Conservation (phyloP, 2,888 invertebrate genomes). For the Mythimna vitellina region DNA sequence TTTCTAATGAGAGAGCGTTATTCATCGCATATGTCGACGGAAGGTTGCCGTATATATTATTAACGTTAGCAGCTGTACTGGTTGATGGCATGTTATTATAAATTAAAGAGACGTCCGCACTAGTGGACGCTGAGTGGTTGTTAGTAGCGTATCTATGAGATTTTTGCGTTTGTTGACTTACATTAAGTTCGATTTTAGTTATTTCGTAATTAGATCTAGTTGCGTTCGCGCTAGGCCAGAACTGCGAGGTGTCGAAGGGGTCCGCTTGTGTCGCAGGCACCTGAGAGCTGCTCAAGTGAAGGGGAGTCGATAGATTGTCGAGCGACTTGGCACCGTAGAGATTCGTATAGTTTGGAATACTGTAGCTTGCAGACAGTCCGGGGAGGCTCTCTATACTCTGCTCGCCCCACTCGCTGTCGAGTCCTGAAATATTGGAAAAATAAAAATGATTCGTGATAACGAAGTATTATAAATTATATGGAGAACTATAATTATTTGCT, state of each 20-base stretch:
- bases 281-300: conserved; percentile 44
- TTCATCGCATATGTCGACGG: conserved; percentile 72
- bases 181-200: conserved; percentile 63
- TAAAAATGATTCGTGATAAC: neutral
- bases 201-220: conserved; percentile 69
- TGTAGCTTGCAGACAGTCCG: conserved; percentile 70
- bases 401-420: conserved; percentile 81
- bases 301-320: conserved; percentile 77
- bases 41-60: conserved; percentile 72
- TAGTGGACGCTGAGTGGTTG: conserved; percentile 66
- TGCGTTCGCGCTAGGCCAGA: conserved; percentile 76
- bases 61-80: conserved; percentile 69
- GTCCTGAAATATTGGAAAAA: conserved; percentile 70
- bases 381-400: conserved; percentile 85
- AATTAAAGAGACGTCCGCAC: conserved; percentile 60
- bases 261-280: conserved; percentile 66
- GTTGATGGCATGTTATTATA: conserved; percentile 76
- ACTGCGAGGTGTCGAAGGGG: conserved; percentile 83
- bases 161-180: conserved; percentile 69
- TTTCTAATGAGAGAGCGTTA: conserved; percentile 74
- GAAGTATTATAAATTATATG: neutral
- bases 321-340: conserved; percentile 85
- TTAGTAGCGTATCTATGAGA: conserved; percentile 72
- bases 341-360: conserved; percentile 70
- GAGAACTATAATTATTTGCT: neutral